Base-by-base conservation (phyloP, 2,797 vertebrate species). In the Myripristis jacobus region DNA sequence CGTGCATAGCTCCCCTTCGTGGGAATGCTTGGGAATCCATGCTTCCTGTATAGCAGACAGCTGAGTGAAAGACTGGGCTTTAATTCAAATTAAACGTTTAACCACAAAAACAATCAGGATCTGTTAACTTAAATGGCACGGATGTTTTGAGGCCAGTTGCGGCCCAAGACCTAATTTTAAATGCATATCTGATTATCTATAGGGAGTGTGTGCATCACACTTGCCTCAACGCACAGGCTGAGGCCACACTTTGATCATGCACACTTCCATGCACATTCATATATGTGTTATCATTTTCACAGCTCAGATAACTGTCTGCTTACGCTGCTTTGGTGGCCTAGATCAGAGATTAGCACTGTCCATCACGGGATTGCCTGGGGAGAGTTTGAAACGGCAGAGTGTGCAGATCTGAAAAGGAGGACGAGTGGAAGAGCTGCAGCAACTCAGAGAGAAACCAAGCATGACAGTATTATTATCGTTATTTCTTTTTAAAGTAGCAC, bases 281-380 rank as follows among this genome's bases (percentile, higher is more conserved):
- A n/a, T n/a, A n/a, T n/a, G n/a, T n/a, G 10, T 38, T 13, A 21
- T 53, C 0, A 25, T 66, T 60, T 34, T 22, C 36, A 12, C 25
- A 53, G 38, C 68, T n/a, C 16, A 34, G 47, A 31, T 66, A 44
- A 47, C 43, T 46, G 51, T 8, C 34, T 0, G 19, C 19, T 59
- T 71, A 34, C 15, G 46, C 10, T 25, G 60, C 22, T 58, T n/a
- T 4, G 16, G 12, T 74, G 48, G 5, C 66, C 62, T 79, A 75
- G 34, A 66, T 79, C 44, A 52, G 50, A 76, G 53, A 65, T 68
- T n/a, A 67, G 18, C 38, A 9, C 36, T 22, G 69, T 75, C 56
- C 34, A 69, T 73, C 52, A 66, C 16, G 41, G 24, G 43, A 59
- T 61, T 46, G 66, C 77, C 79, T 57, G 53, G 46, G 65, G 61